These are phyloP conservation scores for Amazona guildingii DNA, from an alignment of 2,113 vertebrate species.

Conservation along the genomic window DNA sequence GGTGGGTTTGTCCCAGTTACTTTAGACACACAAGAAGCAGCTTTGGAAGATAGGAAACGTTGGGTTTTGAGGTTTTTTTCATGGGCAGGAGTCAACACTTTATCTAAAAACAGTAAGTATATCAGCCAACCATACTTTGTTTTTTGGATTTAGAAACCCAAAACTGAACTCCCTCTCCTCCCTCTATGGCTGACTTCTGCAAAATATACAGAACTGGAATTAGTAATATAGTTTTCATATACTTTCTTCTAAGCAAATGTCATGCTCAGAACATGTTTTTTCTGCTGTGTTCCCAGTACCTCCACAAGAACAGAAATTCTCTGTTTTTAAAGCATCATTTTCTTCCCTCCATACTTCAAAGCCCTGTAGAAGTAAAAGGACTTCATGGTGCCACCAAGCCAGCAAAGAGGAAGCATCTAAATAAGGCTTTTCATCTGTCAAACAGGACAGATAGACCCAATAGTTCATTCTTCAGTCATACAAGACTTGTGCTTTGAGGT, in stretches of 20 bases:
- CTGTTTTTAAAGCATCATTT: background rate
- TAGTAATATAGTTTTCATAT: background rate
- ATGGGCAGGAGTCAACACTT: background rate
- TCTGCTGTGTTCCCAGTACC: background rate
- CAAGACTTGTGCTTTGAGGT: background rate
- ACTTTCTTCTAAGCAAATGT: background rate
- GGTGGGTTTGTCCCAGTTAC: background rate
- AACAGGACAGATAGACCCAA: background rate
- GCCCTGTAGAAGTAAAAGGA: accelerated
- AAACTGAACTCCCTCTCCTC: background rate
- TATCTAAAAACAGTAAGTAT: background rate
- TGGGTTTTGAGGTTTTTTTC: background rate
- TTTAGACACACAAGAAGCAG: background rate
- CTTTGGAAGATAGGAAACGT: background rate
- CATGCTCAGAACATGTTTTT: background rate
- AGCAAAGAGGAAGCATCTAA: background rate
- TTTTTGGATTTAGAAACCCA: background rate
- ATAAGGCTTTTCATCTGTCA: background rate
- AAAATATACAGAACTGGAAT: background rate
- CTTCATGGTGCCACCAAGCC: background rate
- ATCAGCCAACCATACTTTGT: background rate
- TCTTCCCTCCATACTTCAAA: background rate
- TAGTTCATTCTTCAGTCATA: background rate
- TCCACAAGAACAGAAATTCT: background rate
- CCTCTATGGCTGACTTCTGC: background rate